Conservation (phyloP, 2,888 invertebrate genomes). For the Drosophila testacea region DNA sequence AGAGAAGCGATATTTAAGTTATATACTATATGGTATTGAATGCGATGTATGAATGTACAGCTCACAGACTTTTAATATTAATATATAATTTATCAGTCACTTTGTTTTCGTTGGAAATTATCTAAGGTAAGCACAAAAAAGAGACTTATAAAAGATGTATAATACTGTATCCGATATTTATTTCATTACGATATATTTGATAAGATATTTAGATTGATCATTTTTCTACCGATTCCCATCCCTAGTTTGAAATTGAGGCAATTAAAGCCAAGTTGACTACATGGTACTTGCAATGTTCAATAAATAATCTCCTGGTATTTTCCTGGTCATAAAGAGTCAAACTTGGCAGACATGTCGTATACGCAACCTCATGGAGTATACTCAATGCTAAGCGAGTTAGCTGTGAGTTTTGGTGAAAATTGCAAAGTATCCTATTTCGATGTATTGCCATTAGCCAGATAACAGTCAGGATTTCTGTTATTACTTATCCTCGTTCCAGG, state of each 20-base stretch:
- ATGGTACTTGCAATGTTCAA: conserved; percentile 9
- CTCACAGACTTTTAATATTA: too few relatives aligned
- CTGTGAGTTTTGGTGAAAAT: conserved; percentile 25
- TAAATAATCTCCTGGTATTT: conserved; percentile 28
- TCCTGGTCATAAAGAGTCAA: conserved; percentile 3
- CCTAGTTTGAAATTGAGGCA: conserved; percentile 24
- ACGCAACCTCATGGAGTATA: conserved; percentile 19
- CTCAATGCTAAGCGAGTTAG: conserved; percentile 16
- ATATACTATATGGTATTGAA: too few relatives aligned
- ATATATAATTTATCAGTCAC: too few relatives aligned
- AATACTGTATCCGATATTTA: too few relatives aligned
- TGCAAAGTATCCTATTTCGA: conserved; percentile 21
- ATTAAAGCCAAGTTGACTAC: conserved; percentile 45
- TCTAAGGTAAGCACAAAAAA: too few relatives aligned
- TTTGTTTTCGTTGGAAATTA: too few relatives aligned
- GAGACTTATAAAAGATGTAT: too few relatives aligned
- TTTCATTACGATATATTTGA: too few relatives aligned
- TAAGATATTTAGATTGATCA: too few relatives aligned
- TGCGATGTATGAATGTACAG: too few relatives aligned
- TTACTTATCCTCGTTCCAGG: conserved; percentile 38
- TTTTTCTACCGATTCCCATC: too few relatives aligned
- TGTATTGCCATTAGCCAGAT: conserved; percentile 42
- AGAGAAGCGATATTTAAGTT: too few relatives aligned
- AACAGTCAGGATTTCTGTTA: conserved; percentile 31
- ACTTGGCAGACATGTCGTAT: conserved; percentile 12